Evolutionary conservation across 2,113 vertebrate species (phyloP), one percentile per base, ranked within the genome.

Genomic region (Ameiurus melas): DNA sequence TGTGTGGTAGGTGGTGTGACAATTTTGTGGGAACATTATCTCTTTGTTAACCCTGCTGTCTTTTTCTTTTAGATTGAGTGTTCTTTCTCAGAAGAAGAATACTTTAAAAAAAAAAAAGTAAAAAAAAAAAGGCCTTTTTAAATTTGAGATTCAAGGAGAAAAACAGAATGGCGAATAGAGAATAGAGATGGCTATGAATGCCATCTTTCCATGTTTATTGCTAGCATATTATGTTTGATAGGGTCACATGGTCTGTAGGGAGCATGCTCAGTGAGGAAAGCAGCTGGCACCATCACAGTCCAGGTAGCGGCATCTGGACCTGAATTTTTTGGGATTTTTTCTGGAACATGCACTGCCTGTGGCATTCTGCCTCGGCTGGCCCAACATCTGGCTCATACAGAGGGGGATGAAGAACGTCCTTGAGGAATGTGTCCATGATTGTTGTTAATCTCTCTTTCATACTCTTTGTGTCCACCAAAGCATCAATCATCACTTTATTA

Each of bases 221-320:
- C 71, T 77, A 83, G 25, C 5, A 60, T 39, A 64, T 55, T 70
- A 81, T 87, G 71, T 78, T 87, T 57, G 86, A 62, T 81, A 62
- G 90, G 92, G 93, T 95, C 94, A 94, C 87, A 85, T 92, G 94
- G 91, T 93, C 86, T 90, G 85, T 90, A 86, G 91, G 92, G 93
- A 93, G 92, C 93, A 89, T 92, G 92, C 89, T 91, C 88, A 85
- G 88, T 88, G 83, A 87, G 85, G 88, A 30, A 62, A 85, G 77
- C 92, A 90, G 91, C 91, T 89, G 94, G 92, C 90, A 93, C 92
- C 92, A 90, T 91, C 87, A 93, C 92, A 93, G 92, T 93, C 93
- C 94, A 94, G 94, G 94, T 95, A 94, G 93, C 86, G 87, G 93
- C 95, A 95, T 94, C 95, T 96, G 95, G 90, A 94, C 92, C 83